A percentile compares a stretch with the other conserved stretches of the same genome.
Conservation (phyloP, 1,140 invertebrate species). For the Scylla paramamosain region DNA sequence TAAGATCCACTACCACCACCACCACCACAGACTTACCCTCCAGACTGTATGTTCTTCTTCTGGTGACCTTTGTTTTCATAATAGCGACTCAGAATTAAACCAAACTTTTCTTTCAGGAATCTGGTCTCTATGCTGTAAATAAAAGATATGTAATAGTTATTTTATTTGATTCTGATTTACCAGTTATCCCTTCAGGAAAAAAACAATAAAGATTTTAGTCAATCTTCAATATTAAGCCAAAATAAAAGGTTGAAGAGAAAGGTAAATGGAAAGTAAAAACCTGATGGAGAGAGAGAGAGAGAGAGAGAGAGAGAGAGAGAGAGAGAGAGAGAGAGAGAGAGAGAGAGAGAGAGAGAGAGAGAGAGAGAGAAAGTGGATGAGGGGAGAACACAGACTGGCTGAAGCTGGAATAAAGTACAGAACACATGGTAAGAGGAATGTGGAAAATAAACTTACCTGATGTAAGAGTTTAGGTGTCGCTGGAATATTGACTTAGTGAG, state of each 20-base stretch:
- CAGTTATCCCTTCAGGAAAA: not conserved
- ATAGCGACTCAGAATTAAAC: constrained; percentile 89
- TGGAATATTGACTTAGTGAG: constrained; percentile 92
- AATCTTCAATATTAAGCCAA: not conserved
- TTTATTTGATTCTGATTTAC: not conserved
- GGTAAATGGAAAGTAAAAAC: no score
- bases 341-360: no score
- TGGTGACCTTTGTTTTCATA: constrained; percentile 97
- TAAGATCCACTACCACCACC: no score
- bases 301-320: no score
- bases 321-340: no score
- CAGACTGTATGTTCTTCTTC: constrained; percentile 91
- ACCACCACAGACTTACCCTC: constrained; percentile 82
- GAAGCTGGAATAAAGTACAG: not conserved
- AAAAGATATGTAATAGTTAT: not conserved
- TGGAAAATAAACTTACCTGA: constrained; percentile 80
- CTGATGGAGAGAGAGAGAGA: no score
- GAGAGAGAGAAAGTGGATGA: no score
- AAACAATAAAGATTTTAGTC: not conserved
- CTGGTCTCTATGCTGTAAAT: constrained; percentile 86
- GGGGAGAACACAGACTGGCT: not conserved
- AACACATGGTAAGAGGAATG: not conserved
- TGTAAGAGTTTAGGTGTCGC: constrained; percentile 89
- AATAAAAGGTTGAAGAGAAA: no score
- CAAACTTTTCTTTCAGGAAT: constrained; percentile 88